Evolutionary conservation across 2,888 invertebrate genomes (phyloP), one percentile per base, ranked within the genome.

Genomic region (Amphipoea lucens): DNA sequence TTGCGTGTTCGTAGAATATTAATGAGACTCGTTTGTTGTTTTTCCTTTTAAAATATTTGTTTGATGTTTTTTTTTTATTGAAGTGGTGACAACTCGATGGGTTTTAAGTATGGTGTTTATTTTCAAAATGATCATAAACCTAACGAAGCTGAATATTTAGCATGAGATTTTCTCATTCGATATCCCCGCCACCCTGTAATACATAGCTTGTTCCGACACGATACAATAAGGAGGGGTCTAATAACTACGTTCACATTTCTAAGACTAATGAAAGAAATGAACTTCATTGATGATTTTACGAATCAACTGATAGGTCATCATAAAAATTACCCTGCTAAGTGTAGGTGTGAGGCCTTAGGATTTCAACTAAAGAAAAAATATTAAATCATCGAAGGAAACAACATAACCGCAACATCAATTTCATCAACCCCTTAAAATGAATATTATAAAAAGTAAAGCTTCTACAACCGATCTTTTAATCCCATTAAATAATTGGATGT

Each of bases 1-100:
- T 54, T 83, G 20, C 78, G 66, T 73, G 54, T 65, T 54, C 51
- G 14, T 71, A 2, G 69, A 78, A 75, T 86, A 86, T 87, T 85
- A 71, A 79, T 85, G 67, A 72, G 63, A 0, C 11, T 42, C 4
- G n/a, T 70, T 80, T 57, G n/a, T 68, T 45, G 51, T 54, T 70
- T 54, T 45, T 65, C 54, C 11, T 68, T 72, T 17, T 23, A 45
- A 60, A 23, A 71, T 29, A 29, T 60, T 65, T 62, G 48, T 36
- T 54, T 42, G 6, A 40, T 11, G 23, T 70, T 71, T 62, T 42
- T 76, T 66, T 76, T 67, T 51, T 9, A 57, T 48, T 1, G 12
- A 45, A 66, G 20, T 71, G 62, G 5, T 23, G 45, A 57, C 40
- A 40, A 42, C 42, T 51, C 11, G 23, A 60, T 69, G 3, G 11